Evolutionary conservation across 2,113 vertebrate genomes (phyloP), one percentile per base, ranked within the genome.

Genomic region (Thunnus thynnus): DNA sequence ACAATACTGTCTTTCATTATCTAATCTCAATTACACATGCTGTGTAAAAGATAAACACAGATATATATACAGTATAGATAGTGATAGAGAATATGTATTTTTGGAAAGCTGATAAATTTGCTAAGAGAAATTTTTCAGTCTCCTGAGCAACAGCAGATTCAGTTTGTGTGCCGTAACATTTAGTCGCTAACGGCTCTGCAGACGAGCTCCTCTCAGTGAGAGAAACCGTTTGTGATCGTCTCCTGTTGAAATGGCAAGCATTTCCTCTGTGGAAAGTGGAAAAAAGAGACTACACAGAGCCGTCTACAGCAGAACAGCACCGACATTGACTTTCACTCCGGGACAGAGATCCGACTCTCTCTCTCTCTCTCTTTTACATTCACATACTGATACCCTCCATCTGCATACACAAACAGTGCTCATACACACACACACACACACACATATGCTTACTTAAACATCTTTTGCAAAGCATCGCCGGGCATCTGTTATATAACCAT

Each of bases 251-350:
- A 82, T 70, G 68, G 76, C 7, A 85, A 76, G 72, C 58, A 80
- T 87, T 86, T 87, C 80, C 90, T 80, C 80, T 78, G 76, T 76
- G 84, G 88, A 85, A 77, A 88, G 60, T 61, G 54, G 58, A 16
- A 76, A 79, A 88, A 78, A 32, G 44, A 20, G 62, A 58, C 17
- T 20, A 61, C 48, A 66, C 62, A 65, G 73, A 76, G n/a, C 22
- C 27, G 41, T 52, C 65, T 64, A 25, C 73, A 81, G 86, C 83
- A 70, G 68, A 85, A 77, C 67, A 92, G 69, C 73, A 76, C 77
- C 85, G 22, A 80, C 80, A 72, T 17, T 75, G 48, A 88, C 72
- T 74, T 71, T 83, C 22, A 50, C 70, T 73, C 46, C 46, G 17
- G 22, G 46, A 46, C 51, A 48, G 22, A 58, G 56, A 72, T 80